Base-by-base conservation (phyloP, 2,888 invertebrate species). In the Orthonevra nobilis region DNA sequence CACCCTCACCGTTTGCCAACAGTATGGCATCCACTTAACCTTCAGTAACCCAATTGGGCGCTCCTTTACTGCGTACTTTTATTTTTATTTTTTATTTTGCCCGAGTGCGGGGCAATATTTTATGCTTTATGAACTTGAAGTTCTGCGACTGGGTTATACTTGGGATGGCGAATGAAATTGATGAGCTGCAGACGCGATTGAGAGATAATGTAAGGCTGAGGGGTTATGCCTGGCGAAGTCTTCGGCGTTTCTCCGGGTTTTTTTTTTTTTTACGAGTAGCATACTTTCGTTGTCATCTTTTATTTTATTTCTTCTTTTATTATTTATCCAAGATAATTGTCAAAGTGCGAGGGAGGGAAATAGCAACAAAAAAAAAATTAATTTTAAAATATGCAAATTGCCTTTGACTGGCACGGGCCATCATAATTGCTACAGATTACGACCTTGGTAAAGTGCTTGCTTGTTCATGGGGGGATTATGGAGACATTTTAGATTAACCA, bases 101-200 rank as follows among this genome's bases (percentile, higher is more conserved):
- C 26, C 1, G 5, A 1, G 19, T 3, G 20, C 34, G 42, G 48
- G 46, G 23, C 34, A 20, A 63, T 54, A 69, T 61, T 77, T 58
- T 66, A 79, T 79, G 52, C 54, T 79, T 77, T 66, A 79, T 66
- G 72, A 79, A 79, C 79, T 66, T 72, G 48, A 64, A 58, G 46
- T 58, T 58, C 32, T 15, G 26, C 15, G 38, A 34, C 19, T 52
- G 34, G 70, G 75, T 63, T 75, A 75, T 69, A 61, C 48, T 34
- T 3, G 48, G 34, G 34, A 42, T 14, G 50, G 38, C 58, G 58
- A 77, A 48, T 64, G 30, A 72, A 77, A 77, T 77, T 77, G 70
- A 70, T 77, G 77, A 77, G 70, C 64, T 70, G 72, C 72, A 72
- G 77, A 77, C 70, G 61, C 54, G 73, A 61, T 66, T 66, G 56